phyloP scores from a whole-genome alignment of 92 coral and sea anemone genomes.

The Siderastrea siderea region DNA sequence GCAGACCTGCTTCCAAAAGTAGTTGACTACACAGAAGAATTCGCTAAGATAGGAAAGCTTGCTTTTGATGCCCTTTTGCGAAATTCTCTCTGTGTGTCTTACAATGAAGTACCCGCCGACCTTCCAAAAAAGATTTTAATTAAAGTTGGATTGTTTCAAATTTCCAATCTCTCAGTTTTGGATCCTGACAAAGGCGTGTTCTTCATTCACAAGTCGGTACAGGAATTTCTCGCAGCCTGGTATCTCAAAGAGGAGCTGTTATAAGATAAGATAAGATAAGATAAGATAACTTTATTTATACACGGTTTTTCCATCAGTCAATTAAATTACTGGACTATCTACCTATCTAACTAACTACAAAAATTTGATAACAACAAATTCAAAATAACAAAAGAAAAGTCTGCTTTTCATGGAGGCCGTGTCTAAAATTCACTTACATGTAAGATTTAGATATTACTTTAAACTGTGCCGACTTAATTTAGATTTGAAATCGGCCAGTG shows the following conservation, averaged over 20 bases:
- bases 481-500: no score
- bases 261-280: no score
- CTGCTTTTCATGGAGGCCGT: no score
- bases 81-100: not conserved
- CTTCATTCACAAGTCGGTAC: slow-evolving; percentile 11
- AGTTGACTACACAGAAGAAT: not conserved
- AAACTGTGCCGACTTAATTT: no score
- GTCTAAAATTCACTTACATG: no score
- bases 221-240: not conserved
- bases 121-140: not conserved
- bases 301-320: no score
- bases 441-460: no score
- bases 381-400: no score
- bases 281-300: no score
- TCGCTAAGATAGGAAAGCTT: not conserved
- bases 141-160: not conserved
- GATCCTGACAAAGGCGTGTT: not conserved
- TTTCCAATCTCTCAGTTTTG: not conserved
- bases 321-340: no score
- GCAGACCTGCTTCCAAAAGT: not conserved
- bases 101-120: not conserved
- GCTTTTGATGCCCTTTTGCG: slow-evolving; percentile 6
- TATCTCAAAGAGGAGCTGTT: not conserved
- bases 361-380: no score
- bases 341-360: no score